phyloP scores from a whole-genome alignment of 2,797 vertebrate genomes.

The Acipenser transmontanus region DNA sequence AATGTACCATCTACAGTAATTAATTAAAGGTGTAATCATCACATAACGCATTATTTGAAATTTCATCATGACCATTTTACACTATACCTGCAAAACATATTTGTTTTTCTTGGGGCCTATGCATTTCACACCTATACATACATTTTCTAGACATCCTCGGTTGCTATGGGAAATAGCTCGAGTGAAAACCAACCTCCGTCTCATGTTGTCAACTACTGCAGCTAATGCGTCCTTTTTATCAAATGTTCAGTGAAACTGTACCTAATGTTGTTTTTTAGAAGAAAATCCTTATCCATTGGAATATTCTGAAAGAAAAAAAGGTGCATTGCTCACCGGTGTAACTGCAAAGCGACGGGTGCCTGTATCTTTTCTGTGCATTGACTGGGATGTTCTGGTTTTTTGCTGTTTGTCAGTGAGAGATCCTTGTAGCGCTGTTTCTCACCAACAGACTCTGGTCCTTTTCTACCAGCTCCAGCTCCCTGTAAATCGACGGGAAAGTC shows the following conservation, averaged over 20 bases:
- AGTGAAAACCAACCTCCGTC: constrained; percentile 19
- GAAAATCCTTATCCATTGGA: not conserved
- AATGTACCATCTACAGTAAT: too few relatives aligned
- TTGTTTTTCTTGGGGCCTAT: not conserved
- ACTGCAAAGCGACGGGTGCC: constrained; percentile 1
- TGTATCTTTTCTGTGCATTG: constrained; percentile 9
- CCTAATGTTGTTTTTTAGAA: too few relatives aligned
- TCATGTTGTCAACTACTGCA: constrained; percentile 34
- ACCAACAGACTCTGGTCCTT: constrained; percentile 36
- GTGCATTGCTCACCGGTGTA: constrained; percentile 1
- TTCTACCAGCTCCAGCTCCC: constrained; percentile 42
- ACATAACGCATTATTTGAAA: too few relatives aligned
- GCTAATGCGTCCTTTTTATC: constrained; percentile 27
- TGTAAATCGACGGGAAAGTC: constrained; percentile 37
- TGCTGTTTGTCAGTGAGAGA: constrained; percentile 10
- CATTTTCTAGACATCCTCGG: constrained; percentile 29
- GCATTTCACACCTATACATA: constrained; percentile 6
- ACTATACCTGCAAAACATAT: constrained; percentile 13
- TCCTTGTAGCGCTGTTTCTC: constrained; percentile 9
- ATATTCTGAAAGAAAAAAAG: constrained; percentile 5
- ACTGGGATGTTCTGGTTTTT: constrained; percentile 6
- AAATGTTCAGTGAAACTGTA: too few relatives aligned
- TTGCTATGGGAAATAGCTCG: constrained; percentile 26
- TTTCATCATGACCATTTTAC: too few relatives aligned
- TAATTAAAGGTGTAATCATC: too few relatives aligned